These are phyloP conservation scores for Microcebus murinus DNA, from an alignment of 2,113 vertebrate genomes.

Conservation along the genomic window DNA sequence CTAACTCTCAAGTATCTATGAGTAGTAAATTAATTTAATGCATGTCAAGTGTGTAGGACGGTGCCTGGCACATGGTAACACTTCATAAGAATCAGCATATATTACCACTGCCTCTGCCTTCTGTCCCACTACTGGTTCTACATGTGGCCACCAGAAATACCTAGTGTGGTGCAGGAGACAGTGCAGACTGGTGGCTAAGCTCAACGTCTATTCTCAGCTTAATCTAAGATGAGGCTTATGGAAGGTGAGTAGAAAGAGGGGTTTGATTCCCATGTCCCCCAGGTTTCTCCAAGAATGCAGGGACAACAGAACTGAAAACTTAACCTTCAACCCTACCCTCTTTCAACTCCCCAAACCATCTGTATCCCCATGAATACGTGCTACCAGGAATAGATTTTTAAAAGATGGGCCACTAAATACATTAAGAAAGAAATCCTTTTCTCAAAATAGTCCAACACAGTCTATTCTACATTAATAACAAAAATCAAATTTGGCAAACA, in stretches of 20 bases:
- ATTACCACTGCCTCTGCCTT: accelerated
- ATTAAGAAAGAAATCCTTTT: background rate
- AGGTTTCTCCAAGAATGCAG: background rate
- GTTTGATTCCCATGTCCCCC: background rate
- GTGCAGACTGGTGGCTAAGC: accelerated
- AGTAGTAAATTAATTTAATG: background rate
- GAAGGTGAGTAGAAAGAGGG: background rate
- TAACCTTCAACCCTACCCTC: background rate
- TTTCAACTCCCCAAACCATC: background rate
- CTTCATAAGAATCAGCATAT: background rate
- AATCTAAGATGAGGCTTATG: too few relatives aligned
- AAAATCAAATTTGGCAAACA: background rate
- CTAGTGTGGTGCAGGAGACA: too few relatives aligned
- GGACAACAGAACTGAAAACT: background rate
- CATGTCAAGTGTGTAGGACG: background rate
- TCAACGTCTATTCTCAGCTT: background rate
- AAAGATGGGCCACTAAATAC: background rate
- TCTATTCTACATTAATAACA: background rate
- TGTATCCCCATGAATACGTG: background rate
- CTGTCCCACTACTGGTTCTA: background rate
- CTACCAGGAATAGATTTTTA: background rate
- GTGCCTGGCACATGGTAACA: background rate
- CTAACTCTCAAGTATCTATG: background rate
- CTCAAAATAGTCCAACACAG: background rate
- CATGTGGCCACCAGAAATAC: background rate